A percentile compares a stretch with the other conserved stretches of the same genome.
phyloP scores from a whole-genome alignment of 2,888 invertebrate genomes.

The Leistus spinibarbis region DNA sequence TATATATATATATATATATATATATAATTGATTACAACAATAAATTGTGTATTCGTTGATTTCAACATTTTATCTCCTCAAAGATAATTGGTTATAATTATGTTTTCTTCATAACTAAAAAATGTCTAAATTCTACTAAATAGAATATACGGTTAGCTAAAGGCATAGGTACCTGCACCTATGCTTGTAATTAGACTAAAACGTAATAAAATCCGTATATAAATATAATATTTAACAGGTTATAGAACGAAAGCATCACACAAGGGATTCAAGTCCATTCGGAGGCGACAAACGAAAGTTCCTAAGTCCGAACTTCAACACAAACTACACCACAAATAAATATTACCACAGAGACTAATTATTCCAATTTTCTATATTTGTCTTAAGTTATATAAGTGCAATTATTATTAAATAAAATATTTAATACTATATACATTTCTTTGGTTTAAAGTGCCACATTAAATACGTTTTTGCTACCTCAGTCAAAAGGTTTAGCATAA shows the following conservation, averaged over 20 bases:
- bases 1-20: neutral
- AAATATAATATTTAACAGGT: too few relatives aligned
- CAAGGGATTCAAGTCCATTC: slow-evolving; percentile 49
- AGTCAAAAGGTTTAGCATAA: slow-evolving; percentile 51
- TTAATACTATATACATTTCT: neutral
- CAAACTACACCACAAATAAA: slow-evolving; percentile 50
- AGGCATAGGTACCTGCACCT: too few relatives aligned
- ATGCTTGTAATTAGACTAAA: too few relatives aligned
- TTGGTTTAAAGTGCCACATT: neutral
- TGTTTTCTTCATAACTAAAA: too few relatives aligned
- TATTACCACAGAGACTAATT: slow-evolving; percentile 49
- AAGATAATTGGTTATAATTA: too few relatives aligned
- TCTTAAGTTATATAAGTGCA: slow-evolving; percentile 3
- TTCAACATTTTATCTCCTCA: too few relatives aligned
- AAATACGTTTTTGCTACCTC: slow-evolving; percentile 51
- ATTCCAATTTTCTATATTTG: too few relatives aligned
- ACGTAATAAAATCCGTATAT: too few relatives aligned
- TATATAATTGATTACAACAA: neutral
- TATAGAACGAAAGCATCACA: slow-evolving; percentile 58
- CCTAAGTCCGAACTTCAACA: slow-evolving; percentile 45
- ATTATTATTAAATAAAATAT: slow-evolving; percentile 9
- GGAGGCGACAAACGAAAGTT: slow-evolving; percentile 50
- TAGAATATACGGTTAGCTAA: too few relatives aligned
- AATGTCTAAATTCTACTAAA: too few relatives aligned
- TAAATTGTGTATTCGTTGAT: too few relatives aligned